Evolutionary conservation across 2,888 invertebrate species (phyloP).

Genomic region (Anthoptus insignis): DNA sequence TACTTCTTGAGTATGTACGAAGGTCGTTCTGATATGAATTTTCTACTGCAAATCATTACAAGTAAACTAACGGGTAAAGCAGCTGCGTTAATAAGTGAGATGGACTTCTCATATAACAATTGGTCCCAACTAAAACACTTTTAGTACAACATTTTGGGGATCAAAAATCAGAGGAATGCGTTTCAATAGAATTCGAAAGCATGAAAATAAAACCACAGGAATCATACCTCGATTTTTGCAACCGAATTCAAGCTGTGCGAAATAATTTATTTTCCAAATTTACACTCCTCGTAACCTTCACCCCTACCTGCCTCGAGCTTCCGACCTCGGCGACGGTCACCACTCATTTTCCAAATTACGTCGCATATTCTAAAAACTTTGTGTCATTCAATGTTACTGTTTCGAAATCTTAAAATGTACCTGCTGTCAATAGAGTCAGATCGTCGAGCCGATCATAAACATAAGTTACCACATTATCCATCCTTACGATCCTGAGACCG

Average conservation of each 20-base stretch:
- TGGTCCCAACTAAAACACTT: background rate
- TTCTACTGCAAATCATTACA: constrained; percentile 15
- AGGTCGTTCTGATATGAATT: constrained; percentile 25
- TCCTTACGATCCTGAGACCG: background rate
- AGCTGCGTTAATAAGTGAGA: background rate
- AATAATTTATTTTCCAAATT: background rate
- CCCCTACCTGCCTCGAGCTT: constrained; percentile 32
- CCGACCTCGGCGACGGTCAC: constrained; percentile 29
- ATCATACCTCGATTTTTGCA: too few relatives aligned
- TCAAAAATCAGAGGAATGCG: background rate
- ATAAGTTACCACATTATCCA: constrained; percentile 20
- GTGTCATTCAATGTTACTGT: background rate
- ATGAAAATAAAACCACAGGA: background rate
- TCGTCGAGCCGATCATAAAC: constrained; percentile 21
- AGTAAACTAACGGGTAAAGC: background rate
- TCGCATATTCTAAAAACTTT: background rate
- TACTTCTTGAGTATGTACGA: background rate
- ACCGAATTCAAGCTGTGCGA: background rate
- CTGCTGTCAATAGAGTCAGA: background rate
- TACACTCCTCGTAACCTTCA: constrained; percentile 33
- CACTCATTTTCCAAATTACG: constrained; percentile 11
- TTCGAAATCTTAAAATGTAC: constrained; percentile 6
- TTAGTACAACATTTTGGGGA: background rate
- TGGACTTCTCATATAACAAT: background rate
- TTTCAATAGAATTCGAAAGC: background rate